phyloP scores from a whole-genome alignment of 2,888 invertebrate genomes.

The Apeira syringaria region DNA sequence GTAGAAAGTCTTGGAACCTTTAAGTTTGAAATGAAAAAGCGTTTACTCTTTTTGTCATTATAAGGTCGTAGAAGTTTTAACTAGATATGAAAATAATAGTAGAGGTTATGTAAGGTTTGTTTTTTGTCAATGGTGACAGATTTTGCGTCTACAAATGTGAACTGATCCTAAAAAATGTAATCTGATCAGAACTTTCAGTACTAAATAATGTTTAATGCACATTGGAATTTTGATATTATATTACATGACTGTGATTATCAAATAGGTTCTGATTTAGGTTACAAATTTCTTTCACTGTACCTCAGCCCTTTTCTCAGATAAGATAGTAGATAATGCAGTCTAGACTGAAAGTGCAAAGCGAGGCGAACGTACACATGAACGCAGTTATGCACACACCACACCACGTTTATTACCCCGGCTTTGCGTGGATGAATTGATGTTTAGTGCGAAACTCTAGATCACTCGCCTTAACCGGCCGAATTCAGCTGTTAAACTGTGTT shows the following conservation, averaged over 20 bases:
- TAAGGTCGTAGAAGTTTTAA: too few species aligned
- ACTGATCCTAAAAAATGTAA: not conserved
- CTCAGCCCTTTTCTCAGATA: conserved; percentile 9
- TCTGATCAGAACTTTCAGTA: not conserved
- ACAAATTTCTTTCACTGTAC: conserved; percentile 1
- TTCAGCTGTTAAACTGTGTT: too few species aligned
- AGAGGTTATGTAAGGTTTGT: too few species aligned
- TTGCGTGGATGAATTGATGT: conserved; percentile 51
- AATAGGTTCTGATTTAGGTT: conserved; percentile 1
- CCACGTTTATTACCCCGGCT: conserved; percentile 49
- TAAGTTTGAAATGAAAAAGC: too few species aligned
- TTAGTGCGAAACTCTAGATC: conserved; percentile 32
- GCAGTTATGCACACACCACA: conserved; percentile 64
- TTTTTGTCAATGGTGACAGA: too few species aligned
- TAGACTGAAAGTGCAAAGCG: conserved; percentile 53
- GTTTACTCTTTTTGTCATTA: too few species aligned
- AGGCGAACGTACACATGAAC: conserved; percentile 60
- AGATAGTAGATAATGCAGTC: not conserved
- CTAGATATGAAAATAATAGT: too few species aligned
- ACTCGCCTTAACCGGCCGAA: conserved; percentile 4
- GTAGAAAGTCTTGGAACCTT: too few species aligned
- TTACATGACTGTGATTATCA: too few species aligned
- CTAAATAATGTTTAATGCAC: not conserved
- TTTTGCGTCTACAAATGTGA: not conserved
- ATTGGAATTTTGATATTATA: not conserved